Evolutionary conservation across 2,797 vertebrate species (phyloP), one percentile per base, ranked within the genome.

Genomic region (Myotis daubentonii): DNA sequence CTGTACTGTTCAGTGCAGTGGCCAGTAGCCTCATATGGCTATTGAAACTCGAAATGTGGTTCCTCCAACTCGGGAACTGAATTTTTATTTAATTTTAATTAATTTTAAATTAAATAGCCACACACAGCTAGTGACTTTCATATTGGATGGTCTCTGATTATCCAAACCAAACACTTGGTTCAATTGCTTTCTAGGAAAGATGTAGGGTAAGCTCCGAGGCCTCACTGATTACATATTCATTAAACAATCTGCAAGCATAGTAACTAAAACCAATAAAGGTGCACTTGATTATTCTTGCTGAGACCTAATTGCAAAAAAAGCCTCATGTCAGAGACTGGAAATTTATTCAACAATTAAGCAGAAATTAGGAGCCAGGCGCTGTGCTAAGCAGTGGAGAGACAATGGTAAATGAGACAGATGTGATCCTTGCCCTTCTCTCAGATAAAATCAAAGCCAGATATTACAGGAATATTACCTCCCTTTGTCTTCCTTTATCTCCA

Each of bases 221-320:
- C 17, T 36, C 60, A 15, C n/a, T 87, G 89, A 94, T 92, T 62
- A 85, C 47, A 86, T 66, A 89, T 92, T 95, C 95, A 92, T 87
- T 78, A 96, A 90, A 76, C 66, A 90, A 71, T 83, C 83, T 83
- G 72, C 41, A 89, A 96, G 82, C 71, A 66, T 1, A 66, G 74
- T 41, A 75, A 86, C 49, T 78, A 51, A 95, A 94, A 85, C 85
- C 92, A 89, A 57, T 93, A 68, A 94, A 94, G 79, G 74, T 86
- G 60, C 44, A 70, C 71, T 88, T 92, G 68, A 70, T 74, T 41
- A 49, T 90, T 88, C 79, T 94, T 80, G 25, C 85, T 90, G 90
- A 87, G 79, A 85, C 86, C 55, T 94, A 91, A 94, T 38, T 87
- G 78, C n/a, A 33, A 94, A 91, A 95, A 41, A 75, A 72, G 65